Evolutionary conservation across 2,797 vertebrate genomes (phyloP).

Genomic region (Anomalospiza imberbis): DNA sequence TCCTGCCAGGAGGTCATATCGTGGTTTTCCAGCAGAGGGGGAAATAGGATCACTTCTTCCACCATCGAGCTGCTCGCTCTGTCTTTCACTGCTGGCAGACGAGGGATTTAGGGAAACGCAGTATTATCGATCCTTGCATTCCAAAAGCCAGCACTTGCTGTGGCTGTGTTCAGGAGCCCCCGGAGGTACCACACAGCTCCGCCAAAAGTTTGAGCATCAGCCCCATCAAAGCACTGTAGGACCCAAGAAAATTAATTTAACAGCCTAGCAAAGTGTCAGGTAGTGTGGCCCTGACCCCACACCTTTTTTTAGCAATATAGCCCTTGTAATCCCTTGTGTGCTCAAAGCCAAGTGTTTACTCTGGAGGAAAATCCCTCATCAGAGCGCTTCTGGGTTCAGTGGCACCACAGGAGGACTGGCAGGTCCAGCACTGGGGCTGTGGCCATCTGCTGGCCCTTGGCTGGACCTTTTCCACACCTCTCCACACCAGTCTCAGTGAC

Average conservation of each 20-base stretch:
- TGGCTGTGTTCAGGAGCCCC: background rate
- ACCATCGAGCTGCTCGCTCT: accelerated
- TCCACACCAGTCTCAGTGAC: background rate
- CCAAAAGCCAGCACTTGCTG: background rate
- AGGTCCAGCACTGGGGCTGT: background rate
- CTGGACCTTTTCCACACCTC: background rate
- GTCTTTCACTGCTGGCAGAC: background rate
- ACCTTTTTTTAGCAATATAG: background rate
- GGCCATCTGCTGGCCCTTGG: background rate
- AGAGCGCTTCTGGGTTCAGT: background rate
- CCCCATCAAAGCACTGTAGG: background rate
- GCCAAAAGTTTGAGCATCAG: background rate
- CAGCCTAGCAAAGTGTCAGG: background rate
- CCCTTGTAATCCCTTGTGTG: accelerated
- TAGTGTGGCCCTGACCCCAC: background rate
- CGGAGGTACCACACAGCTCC: background rate
- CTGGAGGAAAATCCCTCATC: background rate
- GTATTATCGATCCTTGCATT: background rate
- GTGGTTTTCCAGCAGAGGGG: conserved; percentile 63
- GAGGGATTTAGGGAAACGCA: background rate
- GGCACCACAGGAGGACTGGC: background rate
- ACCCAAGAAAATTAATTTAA: background rate
- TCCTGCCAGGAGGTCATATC: background rate
- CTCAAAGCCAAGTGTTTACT: background rate
- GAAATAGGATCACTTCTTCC: conserved; percentile 52